Evolutionary conservation across 2,113 vertebrate genomes (phyloP), one percentile per base, ranked within the genome.

Genomic region (Verasper variegatus): DNA sequence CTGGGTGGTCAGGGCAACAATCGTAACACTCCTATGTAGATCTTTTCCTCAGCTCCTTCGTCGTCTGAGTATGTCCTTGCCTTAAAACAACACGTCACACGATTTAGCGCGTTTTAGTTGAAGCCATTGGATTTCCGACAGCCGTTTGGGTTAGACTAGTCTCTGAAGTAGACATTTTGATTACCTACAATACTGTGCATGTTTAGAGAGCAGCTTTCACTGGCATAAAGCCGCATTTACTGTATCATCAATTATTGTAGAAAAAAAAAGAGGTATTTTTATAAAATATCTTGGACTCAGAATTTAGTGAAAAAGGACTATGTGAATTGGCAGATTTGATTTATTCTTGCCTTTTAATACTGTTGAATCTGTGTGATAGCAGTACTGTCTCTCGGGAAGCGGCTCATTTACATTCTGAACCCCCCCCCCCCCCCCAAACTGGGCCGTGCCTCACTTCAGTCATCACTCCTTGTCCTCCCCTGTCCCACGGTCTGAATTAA

Each of bases 181-280:
- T 88, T 89, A 86, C 89, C 82, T 90, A 87, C 78, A 51, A 86
- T 91, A 90, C 70, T 76, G 57, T 94, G 95, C 95, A 95, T 95
- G 95, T 82, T 88, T 94, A 94, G 83, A 92, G 85, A 92, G 91
- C 91, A 92, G 91, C 92, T 94, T 92, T 93, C 89, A 91, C 87
- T 78, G 89, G 89, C 92, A 72, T 83, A 78, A 82, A 71, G 88
- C 87, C 87, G 68, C 74, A 92, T 90, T 89, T 90, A 94, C 71
- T 91, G 76, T 85, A 86, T 90, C 83, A 77, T 86, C 59, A 79
- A 85, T 87, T 90, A 88, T 88, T 90, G 82, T 92, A 93, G 89
- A 87, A 87, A 93, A 88, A 93, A 88, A 89, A 92, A 89, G 64
- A 87, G 77, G 84, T 94, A 93, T 93, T 93, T 94, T 93, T 93